Evolutionary conservation across 92 coral and sea anemone genomes (phyloP).

Genomic region (Phymanthus crucifer): DNA sequence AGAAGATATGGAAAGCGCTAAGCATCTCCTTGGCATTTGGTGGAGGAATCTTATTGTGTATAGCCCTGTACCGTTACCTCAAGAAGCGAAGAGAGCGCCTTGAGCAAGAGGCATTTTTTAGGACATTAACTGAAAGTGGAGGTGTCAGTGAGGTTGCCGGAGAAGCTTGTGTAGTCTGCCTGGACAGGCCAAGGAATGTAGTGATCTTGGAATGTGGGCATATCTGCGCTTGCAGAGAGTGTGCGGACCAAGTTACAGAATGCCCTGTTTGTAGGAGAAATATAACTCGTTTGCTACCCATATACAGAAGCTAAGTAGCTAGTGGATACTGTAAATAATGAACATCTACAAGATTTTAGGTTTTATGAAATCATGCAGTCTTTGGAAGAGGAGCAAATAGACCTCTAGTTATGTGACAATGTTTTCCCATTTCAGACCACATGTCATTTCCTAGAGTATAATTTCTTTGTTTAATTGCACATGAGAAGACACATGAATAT

Average conservation of each 20-base stretch:
- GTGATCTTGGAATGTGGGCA: conserved; percentile 97
- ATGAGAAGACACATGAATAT: too few species aligned
- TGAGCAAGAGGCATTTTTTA: conserved; percentile 37
- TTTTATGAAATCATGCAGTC: neutral
- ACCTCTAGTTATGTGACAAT: too few species aligned
- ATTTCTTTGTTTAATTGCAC: too few species aligned
- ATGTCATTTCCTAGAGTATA: too few species aligned
- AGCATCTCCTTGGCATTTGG: conserved; percentile 70
- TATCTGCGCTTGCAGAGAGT: conserved; percentile 78
- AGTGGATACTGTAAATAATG: neutral
- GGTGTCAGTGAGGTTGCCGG: conserved; percentile 40
- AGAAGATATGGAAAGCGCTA: too few species aligned
- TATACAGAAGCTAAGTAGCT: conserved; percentile 52
- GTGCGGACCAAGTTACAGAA: conserved; percentile 69
- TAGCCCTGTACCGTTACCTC: conserved; percentile 70
- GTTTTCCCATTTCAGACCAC: too few species aligned
- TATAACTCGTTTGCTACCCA: conserved; percentile 81
- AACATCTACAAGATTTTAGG: neutral
- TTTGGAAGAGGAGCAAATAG: too few species aligned
- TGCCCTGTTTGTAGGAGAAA: conserved; percentile 88
- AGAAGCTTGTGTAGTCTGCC: conserved; percentile 81
- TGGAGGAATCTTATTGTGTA: conserved; percentile 71
- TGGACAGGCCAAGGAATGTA: conserved; percentile 88
- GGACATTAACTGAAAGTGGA: conserved; percentile 45
- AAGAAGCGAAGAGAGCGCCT: conserved; percentile 61